Base-by-base conservation (phyloP, 2,888 invertebrate genomes). In the Alcis repandata region DNA sequence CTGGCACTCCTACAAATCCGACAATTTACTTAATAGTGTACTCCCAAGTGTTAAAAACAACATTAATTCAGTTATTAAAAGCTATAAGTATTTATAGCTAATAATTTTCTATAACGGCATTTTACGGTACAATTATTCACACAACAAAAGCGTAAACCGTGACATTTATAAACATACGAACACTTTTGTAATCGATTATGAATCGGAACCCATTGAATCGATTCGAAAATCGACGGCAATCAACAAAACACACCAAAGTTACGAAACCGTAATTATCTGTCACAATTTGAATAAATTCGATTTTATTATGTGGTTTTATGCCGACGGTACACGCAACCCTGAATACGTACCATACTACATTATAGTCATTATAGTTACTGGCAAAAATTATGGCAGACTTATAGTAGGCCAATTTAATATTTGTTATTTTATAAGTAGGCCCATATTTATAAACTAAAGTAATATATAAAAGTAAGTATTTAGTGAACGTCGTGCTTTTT, bases 121-220 rank as follows among this genome's bases (percentile, higher is more conserved):
- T 68, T 69, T 63, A 70, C 62, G 59, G 66, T 54, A 73, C 81
- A 83, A 84, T 83, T 81, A 83, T 78, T 75, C 72, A 76, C 75
- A 79, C 76, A 80, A 80, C 79, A 76, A 77, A 84, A 82, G 79
- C 80, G 76, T 81, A 77, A 79, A 84, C 83, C 87, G 79, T 87
- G 86, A 84, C 86, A 87, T 88, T 87, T 87, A 83, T 84, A 86
- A 86, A 85, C 80, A 81, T 80, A 84, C 79, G 73, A 74, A 81
- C 77, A 78, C 78, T 83, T 82, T 80, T 75, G 79, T 82, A 84
- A 80, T 79, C 84, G 85, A 86, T 86, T 85, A 83, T 78, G 72
- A 76, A 38, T 54, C 54, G 45, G 73, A 79, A 78, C 76, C 76
- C 76, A 80, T 43, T 75, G 73, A 76, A 79, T 79, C 77, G 77